These are phyloP conservation scores for Perognathus longimembris DNA, from an alignment of 2,113 vertebrate genomes.

Conservation along the genomic window DNA sequence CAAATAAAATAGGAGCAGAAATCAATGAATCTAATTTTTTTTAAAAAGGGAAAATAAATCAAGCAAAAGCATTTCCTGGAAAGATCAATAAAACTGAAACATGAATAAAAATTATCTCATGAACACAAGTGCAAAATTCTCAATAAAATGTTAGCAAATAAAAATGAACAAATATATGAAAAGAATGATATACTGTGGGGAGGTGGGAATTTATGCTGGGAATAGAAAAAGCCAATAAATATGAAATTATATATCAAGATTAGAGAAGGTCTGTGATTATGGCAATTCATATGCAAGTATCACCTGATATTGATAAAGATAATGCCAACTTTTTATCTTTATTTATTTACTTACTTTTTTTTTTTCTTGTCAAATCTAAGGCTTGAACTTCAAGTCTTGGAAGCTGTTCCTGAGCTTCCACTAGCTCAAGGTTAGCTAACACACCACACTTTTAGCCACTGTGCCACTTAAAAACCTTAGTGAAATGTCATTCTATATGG, in stretches of 20 bases:
- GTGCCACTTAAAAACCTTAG: no score
- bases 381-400: no score
- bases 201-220: neutral
- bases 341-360: no score
- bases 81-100: neutral
- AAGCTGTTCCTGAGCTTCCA: no score
- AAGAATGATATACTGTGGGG: no score
- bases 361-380: no score
- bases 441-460: no score
- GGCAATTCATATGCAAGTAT: neutral
- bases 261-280: neutral
- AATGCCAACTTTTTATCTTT: neutral
- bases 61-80: no score
- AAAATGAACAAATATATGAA: neutral
- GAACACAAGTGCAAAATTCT: neutral
- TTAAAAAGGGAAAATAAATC: neutral
- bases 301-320: neutral
- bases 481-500: no score
- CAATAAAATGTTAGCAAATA: neutral
- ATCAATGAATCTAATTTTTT: neutral
- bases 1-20: neutral
- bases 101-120: neutral
- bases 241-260: neutral
- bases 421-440: no score
- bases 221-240: neutral